Percentiles rank a stretch among this genome's conserved stretches.
phyloP scores from a whole-genome alignment of 2,797 vertebrate species.

The Hyperoplus lanceolatus region DNA sequence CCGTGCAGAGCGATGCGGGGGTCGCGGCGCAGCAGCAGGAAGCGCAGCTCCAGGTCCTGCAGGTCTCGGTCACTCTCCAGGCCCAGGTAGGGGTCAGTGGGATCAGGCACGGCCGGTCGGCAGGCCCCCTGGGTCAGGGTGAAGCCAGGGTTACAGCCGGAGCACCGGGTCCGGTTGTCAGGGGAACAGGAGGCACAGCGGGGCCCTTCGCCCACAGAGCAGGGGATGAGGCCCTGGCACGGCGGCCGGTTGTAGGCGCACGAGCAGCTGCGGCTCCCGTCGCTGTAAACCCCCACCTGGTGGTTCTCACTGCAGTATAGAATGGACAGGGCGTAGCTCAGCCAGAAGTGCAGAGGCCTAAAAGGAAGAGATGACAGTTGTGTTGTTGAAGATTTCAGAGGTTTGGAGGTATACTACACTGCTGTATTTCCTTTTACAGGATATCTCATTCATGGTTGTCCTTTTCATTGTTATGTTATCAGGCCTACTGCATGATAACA shows the following conservation, averaged over 20 bases:
- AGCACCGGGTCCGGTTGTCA: conserved; percentile 94
- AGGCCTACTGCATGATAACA: conserved; percentile 14
- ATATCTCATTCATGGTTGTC: conserved; percentile 32
- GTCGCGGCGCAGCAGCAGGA: conserved; percentile 91
- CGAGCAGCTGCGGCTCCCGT: conserved; percentile 90
- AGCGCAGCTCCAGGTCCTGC: conserved; percentile 93
- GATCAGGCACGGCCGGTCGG: conserved; percentile 92
- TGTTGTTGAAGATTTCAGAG: conserved; percentile 10
- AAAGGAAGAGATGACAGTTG: conserved; percentile 38
- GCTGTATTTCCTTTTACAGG: conserved; percentile 2
- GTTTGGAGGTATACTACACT: not conserved
- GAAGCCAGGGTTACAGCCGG: conserved; percentile 91
- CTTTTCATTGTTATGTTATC: conserved; percentile 29
- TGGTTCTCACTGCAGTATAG: conserved; percentile 96
- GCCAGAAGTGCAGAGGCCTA: conserved; percentile 92
- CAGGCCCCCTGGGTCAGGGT: conserved; percentile 93
- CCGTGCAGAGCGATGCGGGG: conserved; percentile 89
- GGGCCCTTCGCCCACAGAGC: conserved; percentile 87
- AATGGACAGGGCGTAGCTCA: conserved; percentile 91
- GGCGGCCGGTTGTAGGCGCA: conserved; percentile 90
- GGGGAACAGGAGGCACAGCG: conserved; percentile 90
- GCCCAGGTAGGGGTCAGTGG: conserved; percentile 95
- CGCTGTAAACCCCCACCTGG: conserved; percentile 91
- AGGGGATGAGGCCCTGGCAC: conserved; percentile 90
- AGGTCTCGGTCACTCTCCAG: conserved; percentile 93